phyloP scores from a whole-genome alignment of 92 coral and sea anemone genomes.

The Bergia puertoricense region DNA sequence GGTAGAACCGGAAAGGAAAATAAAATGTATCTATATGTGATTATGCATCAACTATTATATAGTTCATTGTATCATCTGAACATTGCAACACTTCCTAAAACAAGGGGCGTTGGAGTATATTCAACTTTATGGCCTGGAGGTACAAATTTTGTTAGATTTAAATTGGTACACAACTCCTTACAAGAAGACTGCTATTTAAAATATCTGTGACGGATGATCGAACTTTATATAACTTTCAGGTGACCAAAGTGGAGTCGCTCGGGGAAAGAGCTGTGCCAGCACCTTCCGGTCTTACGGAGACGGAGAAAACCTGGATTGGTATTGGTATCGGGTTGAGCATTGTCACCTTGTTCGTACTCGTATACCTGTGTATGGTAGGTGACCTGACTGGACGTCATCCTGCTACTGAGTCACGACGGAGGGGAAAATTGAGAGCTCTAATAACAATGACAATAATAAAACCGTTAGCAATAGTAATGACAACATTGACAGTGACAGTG shows the following conservation, averaged over 20 bases:
- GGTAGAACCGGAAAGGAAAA: no score
- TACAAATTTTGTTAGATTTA: no score
- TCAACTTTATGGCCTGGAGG: no score
- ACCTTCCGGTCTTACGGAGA: constrained; percentile 56
- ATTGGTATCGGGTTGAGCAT: constrained; percentile 60
- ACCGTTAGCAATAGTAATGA: background rate
- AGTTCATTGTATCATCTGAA: no score
- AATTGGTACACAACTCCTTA: background rate
- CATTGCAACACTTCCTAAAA: no score
- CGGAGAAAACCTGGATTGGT: constrained; percentile 69
- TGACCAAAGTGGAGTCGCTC: constrained; percentile 47
- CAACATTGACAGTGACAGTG: no score
- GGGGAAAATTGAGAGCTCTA: background rate
- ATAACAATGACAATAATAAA: background rate
- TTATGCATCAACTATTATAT: no score
- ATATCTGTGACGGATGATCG: background rate
- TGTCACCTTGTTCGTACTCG: constrained; percentile 39
- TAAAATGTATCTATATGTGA: no score
- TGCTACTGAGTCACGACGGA: no score
- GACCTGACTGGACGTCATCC: background rate
- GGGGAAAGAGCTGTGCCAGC: constrained; percentile 54
- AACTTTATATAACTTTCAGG: background rate
- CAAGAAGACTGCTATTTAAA: background rate
- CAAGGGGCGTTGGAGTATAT: no score
- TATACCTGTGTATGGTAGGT: constrained; percentile 36